A percentile compares a stretch with the other conserved stretches of the same genome.
phyloP scores from a whole-genome alignment of 2,888 invertebrate genomes.

The Lepas anatifera region DNA sequence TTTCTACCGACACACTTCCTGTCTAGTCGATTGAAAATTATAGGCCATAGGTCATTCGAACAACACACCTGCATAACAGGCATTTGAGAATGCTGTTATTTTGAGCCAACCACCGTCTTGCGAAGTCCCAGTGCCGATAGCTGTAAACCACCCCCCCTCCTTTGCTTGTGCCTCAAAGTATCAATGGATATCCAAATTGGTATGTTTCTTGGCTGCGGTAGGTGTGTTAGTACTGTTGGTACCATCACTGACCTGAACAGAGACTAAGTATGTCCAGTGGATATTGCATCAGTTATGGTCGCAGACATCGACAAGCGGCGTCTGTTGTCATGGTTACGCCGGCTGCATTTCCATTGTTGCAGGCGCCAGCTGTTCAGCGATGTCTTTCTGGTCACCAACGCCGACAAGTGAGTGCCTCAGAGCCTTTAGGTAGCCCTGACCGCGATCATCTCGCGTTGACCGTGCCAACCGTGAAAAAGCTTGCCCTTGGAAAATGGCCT shows the following conservation, averaged over 20 bases:
- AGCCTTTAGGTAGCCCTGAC: too few relatives aligned
- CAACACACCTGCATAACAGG: too few relatives aligned
- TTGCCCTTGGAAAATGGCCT: too few relatives aligned
- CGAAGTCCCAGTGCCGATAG: too few relatives aligned
- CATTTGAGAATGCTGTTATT: too few relatives aligned
- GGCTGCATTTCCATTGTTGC: background rate
- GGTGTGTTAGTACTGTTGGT: background rate
- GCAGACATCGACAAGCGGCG: background rate
- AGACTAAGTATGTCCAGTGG: background rate
- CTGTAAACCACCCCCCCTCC: too few relatives aligned
- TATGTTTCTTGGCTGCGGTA: background rate
- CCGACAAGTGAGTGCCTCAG: constrained; percentile 24
- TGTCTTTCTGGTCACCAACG: constrained; percentile 26
- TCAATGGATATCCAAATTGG: background rate
- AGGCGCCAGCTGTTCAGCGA: constrained; percentile 25
- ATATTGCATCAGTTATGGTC: background rate
- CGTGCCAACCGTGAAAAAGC: too few relatives aligned
- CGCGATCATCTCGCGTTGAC: too few relatives aligned
- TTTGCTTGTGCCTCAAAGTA: background rate
- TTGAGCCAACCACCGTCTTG: too few relatives aligned
- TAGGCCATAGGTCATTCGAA: too few relatives aligned
- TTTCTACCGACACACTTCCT: too few relatives aligned
- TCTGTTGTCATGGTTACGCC: background rate
- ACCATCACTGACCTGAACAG: background rate
- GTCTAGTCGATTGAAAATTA: too few relatives aligned